Evolutionary conservation across 2,113 vertebrate genomes (phyloP).

Genomic region (Microcebus ravelobensis): DNA sequence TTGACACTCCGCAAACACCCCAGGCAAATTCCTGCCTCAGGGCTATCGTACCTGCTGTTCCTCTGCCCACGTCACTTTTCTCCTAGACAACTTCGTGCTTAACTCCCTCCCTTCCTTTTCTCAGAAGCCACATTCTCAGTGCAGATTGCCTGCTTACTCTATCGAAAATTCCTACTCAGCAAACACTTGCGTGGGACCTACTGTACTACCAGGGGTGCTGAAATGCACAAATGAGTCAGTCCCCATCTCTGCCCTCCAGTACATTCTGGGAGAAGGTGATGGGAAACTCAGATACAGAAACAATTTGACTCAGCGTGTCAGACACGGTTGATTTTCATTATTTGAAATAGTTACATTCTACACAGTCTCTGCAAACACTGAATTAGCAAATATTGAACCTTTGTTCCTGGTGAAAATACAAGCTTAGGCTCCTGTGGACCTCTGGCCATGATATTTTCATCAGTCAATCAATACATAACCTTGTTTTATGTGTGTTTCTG

Average conservation of each 20-base stretch:
- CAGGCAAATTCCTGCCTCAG: not conserved
- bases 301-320: not conserved
- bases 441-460: not conserved
- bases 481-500: not conserved
- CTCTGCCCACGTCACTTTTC: not conserved
- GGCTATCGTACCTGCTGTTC: accelerated
- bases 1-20: not conserved
- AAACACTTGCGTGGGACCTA: not conserved
- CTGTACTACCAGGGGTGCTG: not conserved
- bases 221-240: not conserved
- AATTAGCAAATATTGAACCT: not conserved
- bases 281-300: not conserved
- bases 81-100: not conserved
- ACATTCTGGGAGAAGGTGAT: accelerated
- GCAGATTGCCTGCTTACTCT: not conserved
- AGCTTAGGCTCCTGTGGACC: not conserved
- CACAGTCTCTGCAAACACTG: not conserved
- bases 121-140: not conserved
- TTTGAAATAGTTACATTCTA: not conserved
- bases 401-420: not conserved
- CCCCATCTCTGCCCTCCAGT: too few species aligned
- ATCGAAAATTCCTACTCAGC: not conserved
- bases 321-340: not conserved
- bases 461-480: not conserved
- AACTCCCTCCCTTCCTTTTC: not conserved